Conservation (phyloP, 1,140 invertebrate genomes). For the Brachionus angularis region DNA sequence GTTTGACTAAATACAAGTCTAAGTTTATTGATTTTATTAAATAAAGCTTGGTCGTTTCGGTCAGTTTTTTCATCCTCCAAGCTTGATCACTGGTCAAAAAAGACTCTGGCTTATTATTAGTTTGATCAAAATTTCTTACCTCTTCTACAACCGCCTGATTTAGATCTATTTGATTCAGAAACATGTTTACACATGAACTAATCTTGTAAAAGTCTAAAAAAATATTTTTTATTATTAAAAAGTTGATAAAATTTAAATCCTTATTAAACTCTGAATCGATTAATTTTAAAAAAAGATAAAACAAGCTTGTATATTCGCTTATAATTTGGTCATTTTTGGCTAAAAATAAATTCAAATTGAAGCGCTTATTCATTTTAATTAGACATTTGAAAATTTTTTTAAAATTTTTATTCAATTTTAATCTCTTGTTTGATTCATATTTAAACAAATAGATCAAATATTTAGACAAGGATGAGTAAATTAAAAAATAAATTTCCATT, state of each 20-base stretch:
- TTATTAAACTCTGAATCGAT: slow-evolving; percentile 1
- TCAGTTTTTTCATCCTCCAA: neutral
- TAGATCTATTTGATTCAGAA: neutral
- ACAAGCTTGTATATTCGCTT: slow-evolving; percentile 1
- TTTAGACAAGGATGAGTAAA: neutral
- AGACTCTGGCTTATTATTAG: no score
- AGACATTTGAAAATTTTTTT: neutral
- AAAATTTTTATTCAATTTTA: slow-evolving; percentile 17
- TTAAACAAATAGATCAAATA: neutral
- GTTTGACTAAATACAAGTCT: slow-evolving; percentile 23
- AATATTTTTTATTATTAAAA: slow-evolving; percentile 20
- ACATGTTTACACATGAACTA: neutral
- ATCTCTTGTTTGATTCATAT: neutral
- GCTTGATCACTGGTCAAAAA: neutral
- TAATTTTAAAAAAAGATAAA: neutral
- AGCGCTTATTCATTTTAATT: neutral
- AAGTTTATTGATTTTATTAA: neutral
- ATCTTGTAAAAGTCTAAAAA: slow-evolving; percentile 2
- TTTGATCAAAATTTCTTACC: neutral
- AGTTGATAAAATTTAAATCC: slow-evolving; percentile 20
- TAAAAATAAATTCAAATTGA: neutral
- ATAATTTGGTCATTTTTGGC: neutral
- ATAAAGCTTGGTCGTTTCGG: neutral
- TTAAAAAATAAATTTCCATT: neutral
- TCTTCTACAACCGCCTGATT: neutral